phyloP scores from a whole-genome alignment of 2,113 vertebrate species.

The Psilopogon haemacephalus region DNA sequence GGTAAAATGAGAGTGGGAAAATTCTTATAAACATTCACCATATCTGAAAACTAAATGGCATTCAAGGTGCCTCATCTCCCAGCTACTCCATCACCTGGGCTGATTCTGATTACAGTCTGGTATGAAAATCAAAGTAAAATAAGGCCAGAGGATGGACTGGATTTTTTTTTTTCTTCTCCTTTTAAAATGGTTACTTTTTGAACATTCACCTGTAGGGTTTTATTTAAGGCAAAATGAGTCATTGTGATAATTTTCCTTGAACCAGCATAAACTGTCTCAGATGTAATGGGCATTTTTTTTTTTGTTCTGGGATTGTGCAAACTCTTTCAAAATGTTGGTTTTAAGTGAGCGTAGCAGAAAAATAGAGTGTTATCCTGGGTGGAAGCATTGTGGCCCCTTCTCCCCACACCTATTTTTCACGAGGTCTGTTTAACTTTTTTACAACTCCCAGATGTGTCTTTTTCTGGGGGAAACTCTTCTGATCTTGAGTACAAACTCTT shows the following conservation, averaged over 20 bases:
- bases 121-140: background rate
- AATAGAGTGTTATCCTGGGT: conserved; percentile 12
- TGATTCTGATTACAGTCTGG: background rate
- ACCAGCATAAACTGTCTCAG: background rate
- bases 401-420: background rate
- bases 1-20: background rate
- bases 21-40: background rate
- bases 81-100: background rate
- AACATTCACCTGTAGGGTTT: background rate
- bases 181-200: background rate
- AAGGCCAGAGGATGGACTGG: background rate
- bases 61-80: background rate
- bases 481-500: background rate
- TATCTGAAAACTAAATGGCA: background rate
- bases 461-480: background rate
- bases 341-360: background rate
- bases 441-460: background rate
- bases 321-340: background rate
- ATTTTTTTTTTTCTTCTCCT: rapidly evolving
- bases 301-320: background rate
- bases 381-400: background rate
- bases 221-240: background rate
- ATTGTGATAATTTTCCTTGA: background rate
- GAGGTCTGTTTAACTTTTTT: background rate
- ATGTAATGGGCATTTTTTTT: background rate